phyloP scores from a whole-genome alignment of 2,888 invertebrate genomes.

The Tetramorium bicarinatum region DNA sequence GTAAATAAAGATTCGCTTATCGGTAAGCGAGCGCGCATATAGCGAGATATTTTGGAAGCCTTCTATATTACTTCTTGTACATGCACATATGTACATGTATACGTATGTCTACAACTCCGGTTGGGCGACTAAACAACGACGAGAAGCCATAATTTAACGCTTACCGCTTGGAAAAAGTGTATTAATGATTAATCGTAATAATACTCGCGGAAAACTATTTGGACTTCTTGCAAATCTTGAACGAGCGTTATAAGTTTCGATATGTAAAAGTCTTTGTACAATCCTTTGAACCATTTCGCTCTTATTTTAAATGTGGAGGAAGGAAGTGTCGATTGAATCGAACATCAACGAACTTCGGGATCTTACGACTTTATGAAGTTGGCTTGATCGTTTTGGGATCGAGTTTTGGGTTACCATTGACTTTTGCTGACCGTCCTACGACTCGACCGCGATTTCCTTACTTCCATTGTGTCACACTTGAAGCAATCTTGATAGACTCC shows the following conservation, averaged over 20 bases:
- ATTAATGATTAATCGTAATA: background rate
- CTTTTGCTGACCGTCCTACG: constrained; percentile 72
- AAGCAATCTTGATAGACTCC: constrained; percentile 56
- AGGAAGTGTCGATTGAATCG: constrained; percentile 48
- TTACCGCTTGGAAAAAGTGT: background rate
- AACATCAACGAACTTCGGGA: constrained; percentile 39
- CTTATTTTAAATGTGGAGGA: constrained; percentile 3
- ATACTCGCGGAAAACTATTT: background rate
- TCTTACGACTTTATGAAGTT: constrained; percentile 24
- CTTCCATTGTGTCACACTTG: constrained; percentile 64
- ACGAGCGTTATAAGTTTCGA: background rate
- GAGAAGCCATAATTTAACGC: background rate
- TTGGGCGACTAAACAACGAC: background rate
- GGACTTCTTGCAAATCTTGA: background rate
- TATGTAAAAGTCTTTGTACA: background rate
- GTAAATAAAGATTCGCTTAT: constrained; percentile 78
- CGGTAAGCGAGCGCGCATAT: constrained; percentile 68
- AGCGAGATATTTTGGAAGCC: constrained; percentile 69
- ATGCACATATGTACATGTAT: background rate
- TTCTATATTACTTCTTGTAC: constrained; percentile 58
- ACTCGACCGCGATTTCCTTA: constrained; percentile 72
- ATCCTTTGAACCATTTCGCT: background rate
- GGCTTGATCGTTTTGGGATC: constrained; percentile 65
- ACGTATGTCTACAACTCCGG: background rate
- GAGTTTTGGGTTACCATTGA: constrained; percentile 75